Evolutionary conservation across 64 coral and sea anemone species (phyloP), one percentile per base, ranked within the genome.

Genomic region (Montipora capricornis): DNA sequence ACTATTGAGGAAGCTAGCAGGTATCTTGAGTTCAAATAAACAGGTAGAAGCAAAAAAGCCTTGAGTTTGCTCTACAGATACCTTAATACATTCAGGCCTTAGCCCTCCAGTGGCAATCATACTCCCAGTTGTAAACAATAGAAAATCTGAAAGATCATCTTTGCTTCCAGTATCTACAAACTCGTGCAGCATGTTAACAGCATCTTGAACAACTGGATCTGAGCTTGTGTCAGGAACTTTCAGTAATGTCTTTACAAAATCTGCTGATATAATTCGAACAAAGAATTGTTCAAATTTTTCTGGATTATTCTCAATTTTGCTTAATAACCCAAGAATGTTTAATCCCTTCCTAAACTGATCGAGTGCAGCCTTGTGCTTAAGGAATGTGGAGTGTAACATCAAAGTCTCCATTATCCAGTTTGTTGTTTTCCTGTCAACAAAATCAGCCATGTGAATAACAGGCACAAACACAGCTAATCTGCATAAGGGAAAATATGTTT

Each of bases 321-420:
- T 55, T 57, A 89, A 60, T 52, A 94, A 82, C 13, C 83, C 93
- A 75, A 84, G 83, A 19, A 80, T 94, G 57, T n/a, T 49, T 29
- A 90, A 66, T 15, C 93, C 93, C 76, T 94, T 94, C 60, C 93
- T 89, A 16, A 94, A 79, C 44, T 94, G 87, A 73, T 94, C 93
- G 47, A 94, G 49, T 44, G 79, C 66, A 81, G 93, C 79, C 29
- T 94, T 88, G 78, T 89, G 93, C 80, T 94, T 89, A 11, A 89
- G 29, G 26, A 89, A 20, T 48, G 62, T 80, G 47, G 73, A 47
- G 68, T 94, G 87, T 24, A 94, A 47, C 7, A 94, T 79, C 29
- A 94, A 55, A n/a, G 69, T 68, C 74, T 94, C 87, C 87, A 89
- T 71, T 76, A 94, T 89, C 93, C 29, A 81, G 26, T 78, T 91